Evolutionary conservation across 1,140 invertebrate species (phyloP), one percentile per base, ranked within the genome.

Genomic region (Zaprionus taronus): DNA sequence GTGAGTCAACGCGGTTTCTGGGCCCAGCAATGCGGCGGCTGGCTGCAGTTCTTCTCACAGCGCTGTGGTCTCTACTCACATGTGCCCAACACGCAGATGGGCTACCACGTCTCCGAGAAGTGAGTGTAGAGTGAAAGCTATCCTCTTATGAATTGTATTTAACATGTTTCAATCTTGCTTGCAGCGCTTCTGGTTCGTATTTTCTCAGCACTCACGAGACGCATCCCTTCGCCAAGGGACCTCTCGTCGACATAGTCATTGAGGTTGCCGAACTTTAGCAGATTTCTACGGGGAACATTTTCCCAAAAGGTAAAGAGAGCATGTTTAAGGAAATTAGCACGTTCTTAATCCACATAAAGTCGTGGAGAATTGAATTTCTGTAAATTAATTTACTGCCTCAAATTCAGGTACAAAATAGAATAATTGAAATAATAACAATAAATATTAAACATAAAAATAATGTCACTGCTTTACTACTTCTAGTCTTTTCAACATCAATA

Each of bases 191-290:
- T 0, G 91, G 91, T 2, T 81, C 91, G 1, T 92, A 91, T 20
- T 92, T 92, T 60, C 73, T 92, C 2, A 79, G 61, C 36, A 92
- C 91, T 0, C 56, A 89, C n/a, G 72, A 81, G 14, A 49, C 61
- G 7, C 55, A 79, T 5, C 91, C 91, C 6, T 92, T 79, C 36
- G 91, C 91, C 24, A 91, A 86, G 17, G 91, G 91, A 34, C 82
- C 91, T 0, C 41, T 79, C 0, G 36, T 83, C 4, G 79, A 81
- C 49, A 15, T 89, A 2, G 68, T 79, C 55, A 47, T 91, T 24
- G 79, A 85, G 41, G 74, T 86, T 14, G 71, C 76, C 4, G 85
- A 81, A n/a, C 5, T 44, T 41, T 75, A 17, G 38, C 49, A 20
- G 44, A 1, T 49, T 5, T 41, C 15, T 38, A 15, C n/a, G 9